These are phyloP conservation scores for Nasonia longicornis DNA, from an alignment of 1,140 invertebrate species.

Conservation along the genomic window DNA sequence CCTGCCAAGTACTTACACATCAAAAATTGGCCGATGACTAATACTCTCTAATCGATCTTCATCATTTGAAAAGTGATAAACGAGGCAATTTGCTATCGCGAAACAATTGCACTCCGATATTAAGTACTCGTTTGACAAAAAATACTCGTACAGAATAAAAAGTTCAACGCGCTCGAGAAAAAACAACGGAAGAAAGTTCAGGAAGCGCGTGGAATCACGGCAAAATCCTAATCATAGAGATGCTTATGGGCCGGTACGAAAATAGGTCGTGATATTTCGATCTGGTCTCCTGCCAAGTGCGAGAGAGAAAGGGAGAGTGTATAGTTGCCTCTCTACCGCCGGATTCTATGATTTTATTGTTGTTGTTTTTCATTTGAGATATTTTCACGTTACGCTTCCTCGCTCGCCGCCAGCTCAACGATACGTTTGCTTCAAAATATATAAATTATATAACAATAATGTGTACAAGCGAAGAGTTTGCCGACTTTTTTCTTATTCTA, in stretches of 20 bases:
- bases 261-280: constrained; percentile 42
- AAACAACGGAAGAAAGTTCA: background rate
- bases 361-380: constrained; percentile 40
- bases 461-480: too few relatives aligned
- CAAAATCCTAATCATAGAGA: constrained; percentile 42
- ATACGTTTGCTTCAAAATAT: too few relatives aligned
- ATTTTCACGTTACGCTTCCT: constrained; percentile 5
- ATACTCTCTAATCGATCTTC: too few relatives aligned
- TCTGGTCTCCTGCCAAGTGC: constrained; percentile 38
- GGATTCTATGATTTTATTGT: constrained; percentile 34
- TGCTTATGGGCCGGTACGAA: constrained; percentile 38
- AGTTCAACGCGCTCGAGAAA: background rate
- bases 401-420: too few relatives aligned
- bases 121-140: too few relatives aligned
- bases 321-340: background rate
- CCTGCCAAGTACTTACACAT: too few relatives aligned
- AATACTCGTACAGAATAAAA: too few relatives aligned
- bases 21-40: too few relatives aligned
- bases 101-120: too few relatives aligned
- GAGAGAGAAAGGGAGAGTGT: background rate
- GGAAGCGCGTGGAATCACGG: background rate
- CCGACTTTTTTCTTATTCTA: background rate
- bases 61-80: too few relatives aligned
- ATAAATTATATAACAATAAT: too few relatives aligned
- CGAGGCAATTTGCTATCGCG: too few relatives aligned